Percentiles rank a stretch among this genome's conserved stretches.
Conservation (phyloP, 2,113 vertebrate species). For the Oryzias celebensis region DNA sequence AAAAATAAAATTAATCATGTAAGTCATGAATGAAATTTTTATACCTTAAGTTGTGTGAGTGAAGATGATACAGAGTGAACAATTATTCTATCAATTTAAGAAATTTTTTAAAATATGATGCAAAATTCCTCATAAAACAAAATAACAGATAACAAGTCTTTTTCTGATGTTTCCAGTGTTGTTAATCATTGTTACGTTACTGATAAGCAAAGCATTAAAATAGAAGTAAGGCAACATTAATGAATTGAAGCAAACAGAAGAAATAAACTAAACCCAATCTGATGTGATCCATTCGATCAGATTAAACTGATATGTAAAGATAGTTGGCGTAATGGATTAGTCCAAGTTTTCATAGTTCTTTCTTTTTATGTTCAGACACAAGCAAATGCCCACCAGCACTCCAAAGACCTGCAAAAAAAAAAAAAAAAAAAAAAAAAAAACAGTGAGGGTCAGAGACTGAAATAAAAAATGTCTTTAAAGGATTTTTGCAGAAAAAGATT, state of each 20-base stretch:
- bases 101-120: background rate
- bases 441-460: conserved; percentile 34
- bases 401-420: conserved; percentile 35
- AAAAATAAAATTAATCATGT: too few species aligned
- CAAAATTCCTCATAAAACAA: background rate
- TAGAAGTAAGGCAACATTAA: too few species aligned
- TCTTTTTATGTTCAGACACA: conserved; percentile 18
- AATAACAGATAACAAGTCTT: background rate
- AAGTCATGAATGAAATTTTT: too few species aligned
- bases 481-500: too few species aligned
- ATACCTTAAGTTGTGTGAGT: too few species aligned
- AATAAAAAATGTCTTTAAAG: background rate
- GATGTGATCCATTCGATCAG: background rate
- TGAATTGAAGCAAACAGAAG: background rate
- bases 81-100: background rate
- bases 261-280: background rate
- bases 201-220: too few species aligned
- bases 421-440: conserved; percentile 12
- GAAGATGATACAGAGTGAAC: background rate
- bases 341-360: conserved; percentile 22
- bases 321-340: conserved; percentile 5
- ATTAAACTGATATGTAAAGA: background rate
- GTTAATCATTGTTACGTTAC: too few species aligned
- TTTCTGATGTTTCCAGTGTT: too few species aligned
- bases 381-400: conserved; percentile 10